Evolutionary conservation across 2,797 vertebrate species (phyloP).

Genomic region (Bucorvus abyssinicus): DNA sequence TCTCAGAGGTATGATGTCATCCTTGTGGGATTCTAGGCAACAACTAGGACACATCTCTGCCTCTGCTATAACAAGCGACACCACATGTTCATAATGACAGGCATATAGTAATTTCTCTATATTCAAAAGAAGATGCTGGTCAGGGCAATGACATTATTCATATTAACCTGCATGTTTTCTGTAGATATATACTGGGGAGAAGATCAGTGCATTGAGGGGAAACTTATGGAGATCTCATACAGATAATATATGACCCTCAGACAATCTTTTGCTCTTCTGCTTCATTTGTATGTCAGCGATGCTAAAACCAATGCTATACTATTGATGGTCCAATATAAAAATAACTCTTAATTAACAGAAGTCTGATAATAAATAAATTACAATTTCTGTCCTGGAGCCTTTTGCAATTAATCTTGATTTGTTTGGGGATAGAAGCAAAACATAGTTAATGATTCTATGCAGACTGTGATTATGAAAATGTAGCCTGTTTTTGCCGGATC

Average conservation of each 20-base stretch:
- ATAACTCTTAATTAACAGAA: neutral
- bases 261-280: neutral
- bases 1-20: neutral
- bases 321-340: neutral
- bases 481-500: neutral
- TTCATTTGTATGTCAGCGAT: neutral
- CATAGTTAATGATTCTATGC: neutral
- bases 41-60: neutral
- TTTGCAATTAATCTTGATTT: slow-evolving; percentile 7
- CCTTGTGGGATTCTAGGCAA: neutral
- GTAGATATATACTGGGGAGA: neutral
- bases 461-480: neutral
- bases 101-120: neutral
- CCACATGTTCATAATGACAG: neutral
- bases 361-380: slow-evolving; percentile 3
- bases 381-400: neutral
- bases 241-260: neutral
- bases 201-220: neutral
- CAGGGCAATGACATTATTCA: neutral
- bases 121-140: neutral
- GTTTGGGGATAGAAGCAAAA: neutral
- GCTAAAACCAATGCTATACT: neutral
- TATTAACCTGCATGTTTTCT: neutral
- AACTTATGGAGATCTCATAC: neutral
- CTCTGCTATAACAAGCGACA: neutral